These are phyloP conservation scores for Tachyglossus aculeatus DNA, from an alignment of 2,797 vertebrate species.

Conservation along the genomic window DNA sequence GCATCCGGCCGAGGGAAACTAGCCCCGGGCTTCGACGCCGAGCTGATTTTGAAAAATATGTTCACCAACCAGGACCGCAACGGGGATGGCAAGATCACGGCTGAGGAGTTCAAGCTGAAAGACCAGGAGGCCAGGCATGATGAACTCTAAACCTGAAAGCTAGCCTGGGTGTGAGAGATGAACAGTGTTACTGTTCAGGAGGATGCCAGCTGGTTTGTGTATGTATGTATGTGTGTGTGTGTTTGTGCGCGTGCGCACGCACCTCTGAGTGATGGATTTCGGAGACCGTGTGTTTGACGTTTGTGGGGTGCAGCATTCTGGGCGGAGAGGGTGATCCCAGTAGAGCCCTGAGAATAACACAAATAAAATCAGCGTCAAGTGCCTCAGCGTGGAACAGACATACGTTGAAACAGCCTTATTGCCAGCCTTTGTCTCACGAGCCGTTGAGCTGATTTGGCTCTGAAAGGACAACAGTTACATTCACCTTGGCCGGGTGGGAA, in stretches of 20 bases:
- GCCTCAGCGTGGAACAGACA: constrained; percentile 8
- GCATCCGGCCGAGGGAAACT: constrained; percentile 90
- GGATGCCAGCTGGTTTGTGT: not conserved
- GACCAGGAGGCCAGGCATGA: constrained; percentile 91
- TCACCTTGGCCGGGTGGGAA: no score
- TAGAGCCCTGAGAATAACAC: no score
- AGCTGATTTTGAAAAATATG: constrained; percentile 94
- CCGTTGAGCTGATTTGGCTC: not conserved
- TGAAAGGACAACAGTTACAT: constrained; percentile 10
- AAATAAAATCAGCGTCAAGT: not conserved
- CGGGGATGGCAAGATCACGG: constrained; percentile 89
- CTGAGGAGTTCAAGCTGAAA: constrained; percentile 92
- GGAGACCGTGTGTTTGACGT: no score
- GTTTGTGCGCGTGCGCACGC: no score
- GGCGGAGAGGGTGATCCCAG: no score
- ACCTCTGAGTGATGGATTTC: no score
- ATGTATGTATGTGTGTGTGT: rapidly evolving
- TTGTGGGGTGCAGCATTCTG: no score
- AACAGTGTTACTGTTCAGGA: constrained; percentile 20
- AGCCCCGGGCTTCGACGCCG: constrained; percentile 92
- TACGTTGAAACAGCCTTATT: not conserved
- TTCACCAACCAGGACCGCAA: constrained; percentile 96
- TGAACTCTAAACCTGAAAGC: constrained; percentile 83
- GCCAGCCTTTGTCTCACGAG: not conserved
- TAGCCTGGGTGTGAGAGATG: constrained; percentile 22